Evolutionary conservation across 2,888 invertebrate genomes (phyloP).

Genomic region (Tetranychus piercei): DNA sequence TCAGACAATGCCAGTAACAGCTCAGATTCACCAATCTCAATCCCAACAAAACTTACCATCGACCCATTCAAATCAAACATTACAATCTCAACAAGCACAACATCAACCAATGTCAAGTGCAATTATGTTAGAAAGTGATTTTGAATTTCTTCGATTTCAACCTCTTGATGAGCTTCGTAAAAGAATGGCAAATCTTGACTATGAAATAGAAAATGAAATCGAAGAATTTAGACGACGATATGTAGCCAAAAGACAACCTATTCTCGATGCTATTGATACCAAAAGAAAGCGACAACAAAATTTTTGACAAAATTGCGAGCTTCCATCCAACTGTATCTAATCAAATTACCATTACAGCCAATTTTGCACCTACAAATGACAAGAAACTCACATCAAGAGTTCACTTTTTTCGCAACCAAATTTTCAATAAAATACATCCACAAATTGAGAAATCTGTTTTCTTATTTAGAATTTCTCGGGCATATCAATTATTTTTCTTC

Average conservation of each 20-base stretch:
- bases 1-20: no score
- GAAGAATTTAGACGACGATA: conserved; percentile 81
- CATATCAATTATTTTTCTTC: no score
- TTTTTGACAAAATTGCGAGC: conserved; percentile 40
- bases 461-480: no score
- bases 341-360: no score
- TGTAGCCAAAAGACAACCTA: conserved; percentile 90
- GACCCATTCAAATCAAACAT: not conserved
- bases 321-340: no score
- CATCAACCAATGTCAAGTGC: conserved; percentile 17
- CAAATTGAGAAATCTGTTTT: no score
- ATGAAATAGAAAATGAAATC: conserved; percentile 96
- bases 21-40: not conserved
- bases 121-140: conserved; percentile 21
- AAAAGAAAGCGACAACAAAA: conserved; percentile 92
- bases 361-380: no score
- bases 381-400: no score
- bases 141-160: conserved; percentile 36
- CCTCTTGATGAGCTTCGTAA: conserved; percentile 77
- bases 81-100: not conserved
- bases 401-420: no score
- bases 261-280: conserved; percentile 92
- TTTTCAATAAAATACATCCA: no score
- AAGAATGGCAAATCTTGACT: conserved; percentile 74
- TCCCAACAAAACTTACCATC: not conserved